Evolutionary conservation across 2,797 vertebrate genomes (phyloP).

Genomic region (Distichodus sexfasciatus): DNA sequence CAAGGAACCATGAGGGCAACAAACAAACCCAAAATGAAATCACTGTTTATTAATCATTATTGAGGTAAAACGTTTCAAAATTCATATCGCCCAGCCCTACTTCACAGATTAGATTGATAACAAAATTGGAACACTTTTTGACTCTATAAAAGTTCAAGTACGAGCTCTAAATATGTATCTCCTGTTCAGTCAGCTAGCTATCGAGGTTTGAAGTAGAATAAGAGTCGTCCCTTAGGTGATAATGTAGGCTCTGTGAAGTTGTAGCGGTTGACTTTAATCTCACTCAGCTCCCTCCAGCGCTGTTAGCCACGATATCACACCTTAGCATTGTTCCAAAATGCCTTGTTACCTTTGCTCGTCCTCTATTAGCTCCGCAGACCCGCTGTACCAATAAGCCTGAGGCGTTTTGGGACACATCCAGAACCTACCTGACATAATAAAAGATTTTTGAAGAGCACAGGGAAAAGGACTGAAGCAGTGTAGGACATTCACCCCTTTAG

Average conservation of each 20-base stretch:
- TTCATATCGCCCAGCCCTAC: too few species aligned
- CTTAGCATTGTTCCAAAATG: slow-evolving; percentile 65
- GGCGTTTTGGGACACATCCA: slow-evolving; percentile 72
- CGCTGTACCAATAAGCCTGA: slow-evolving; percentile 65
- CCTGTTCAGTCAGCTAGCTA: not conserved
- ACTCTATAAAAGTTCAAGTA: not conserved
- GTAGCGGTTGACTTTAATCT: slow-evolving; percentile 35
- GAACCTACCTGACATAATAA: slow-evolving; percentile 70
- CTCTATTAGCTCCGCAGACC: slow-evolving; percentile 66
- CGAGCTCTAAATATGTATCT: not conserved
- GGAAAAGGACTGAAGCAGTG: slow-evolving; percentile 53
- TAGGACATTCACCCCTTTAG: slow-evolving; percentile 41
- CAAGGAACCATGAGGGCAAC: too few species aligned
- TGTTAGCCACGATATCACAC: slow-evolving; percentile 43
- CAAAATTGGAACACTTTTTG: not conserved
- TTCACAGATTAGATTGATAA: not conserved
- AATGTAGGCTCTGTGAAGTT: slow-evolving; percentile 15
- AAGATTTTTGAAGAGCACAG: slow-evolving; percentile 70
- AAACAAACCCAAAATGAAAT: too few species aligned
- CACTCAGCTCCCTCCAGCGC: slow-evolving; percentile 27
- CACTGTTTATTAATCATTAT: too few species aligned
- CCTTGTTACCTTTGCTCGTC: slow-evolving; percentile 68
- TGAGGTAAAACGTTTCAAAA: too few species aligned
- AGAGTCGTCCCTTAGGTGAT: slow-evolving; percentile 1
- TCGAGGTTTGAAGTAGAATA: not conserved